Conservation (phyloP, 2,113 vertebrate species). For the Podarcis raffonei region DNA sequence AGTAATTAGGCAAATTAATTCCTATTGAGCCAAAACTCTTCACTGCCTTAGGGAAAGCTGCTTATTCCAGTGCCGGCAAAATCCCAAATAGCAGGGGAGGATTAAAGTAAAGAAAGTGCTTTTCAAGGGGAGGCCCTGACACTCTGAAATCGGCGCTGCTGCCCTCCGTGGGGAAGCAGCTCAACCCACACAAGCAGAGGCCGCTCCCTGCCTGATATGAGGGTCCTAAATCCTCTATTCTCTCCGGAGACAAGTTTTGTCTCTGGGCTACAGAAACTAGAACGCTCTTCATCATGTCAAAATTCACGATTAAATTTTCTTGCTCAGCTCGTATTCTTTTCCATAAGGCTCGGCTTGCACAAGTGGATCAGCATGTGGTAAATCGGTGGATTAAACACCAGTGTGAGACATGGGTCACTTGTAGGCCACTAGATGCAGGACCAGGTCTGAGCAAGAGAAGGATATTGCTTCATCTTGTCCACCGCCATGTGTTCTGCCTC, state of each 20-base stretch:
- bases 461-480: not conserved
- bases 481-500: not conserved
- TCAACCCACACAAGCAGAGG: not conserved
- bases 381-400: not conserved
- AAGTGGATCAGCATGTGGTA: not conserved
- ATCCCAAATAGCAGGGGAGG: constrained; percentile 26
- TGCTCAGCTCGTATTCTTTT: not conserved
- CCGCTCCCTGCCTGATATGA: not conserved
- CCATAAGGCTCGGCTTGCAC: not conserved
- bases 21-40: constrained; percentile 41
- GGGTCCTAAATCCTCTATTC: too few species aligned
- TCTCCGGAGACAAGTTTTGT: not conserved
- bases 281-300: not conserved
- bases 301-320: not conserved
- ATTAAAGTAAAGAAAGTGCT: constrained; percentile 6
- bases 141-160: fast-evolving
- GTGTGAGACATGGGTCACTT: not conserved
- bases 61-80: constrained; percentile 45
- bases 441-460: not conserved
- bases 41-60: constrained; percentile 33
- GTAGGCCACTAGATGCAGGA: not conserved
- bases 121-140: not conserved
- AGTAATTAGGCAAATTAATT: constrained; percentile 70
- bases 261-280: not conserved
- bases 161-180: not conserved